Percentiles rank a stretch among this genome's conserved stretches.
Conservation (phyloP, 2,797 vertebrate genomes). For the Propithecus perrieri region DNA sequence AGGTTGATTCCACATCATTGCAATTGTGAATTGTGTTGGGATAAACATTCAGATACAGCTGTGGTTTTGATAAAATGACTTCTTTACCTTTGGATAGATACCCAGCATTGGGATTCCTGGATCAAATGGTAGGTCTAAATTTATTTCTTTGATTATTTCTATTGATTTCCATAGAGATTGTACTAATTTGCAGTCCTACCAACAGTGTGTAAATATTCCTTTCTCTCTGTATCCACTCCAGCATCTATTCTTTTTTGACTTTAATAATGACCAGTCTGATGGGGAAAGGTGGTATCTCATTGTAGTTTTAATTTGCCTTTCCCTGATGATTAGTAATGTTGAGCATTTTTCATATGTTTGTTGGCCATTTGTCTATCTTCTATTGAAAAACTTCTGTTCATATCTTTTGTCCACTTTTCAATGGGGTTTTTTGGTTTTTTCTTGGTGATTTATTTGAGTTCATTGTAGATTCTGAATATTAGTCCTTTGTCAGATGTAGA, state of each 20-base stretch:
- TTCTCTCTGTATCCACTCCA: neutral
- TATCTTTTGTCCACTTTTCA: too few species aligned
- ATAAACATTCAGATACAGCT: neutral
- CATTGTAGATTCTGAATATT: too few species aligned
- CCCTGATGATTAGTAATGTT: neutral
- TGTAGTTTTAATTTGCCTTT: neutral
- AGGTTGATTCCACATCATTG: too few species aligned
- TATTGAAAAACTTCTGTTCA: neutral
- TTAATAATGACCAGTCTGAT: neutral
- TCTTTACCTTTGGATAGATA: neutral
- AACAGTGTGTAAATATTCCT: neutral
- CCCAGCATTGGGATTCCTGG: neutral
- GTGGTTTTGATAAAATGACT: neutral
- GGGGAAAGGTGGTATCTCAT: neutral
- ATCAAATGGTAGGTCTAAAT: neutral
- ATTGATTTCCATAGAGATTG: neutral
- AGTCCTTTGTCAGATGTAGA: too few species aligned
- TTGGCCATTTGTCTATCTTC: neutral
- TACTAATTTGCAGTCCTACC: neutral
- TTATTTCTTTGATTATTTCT: neutral
- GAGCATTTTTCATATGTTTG: neutral
- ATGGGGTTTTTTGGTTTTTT: too few species aligned
- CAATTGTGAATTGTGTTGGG: too few species aligned
- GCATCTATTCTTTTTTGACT: too few species aligned
- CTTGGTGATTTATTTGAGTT: too few species aligned